Percentiles rank a stretch among this genome's conserved stretches.
Conservation (phyloP, 2,797 vertebrate species). For the Streptopelia turtur region DNA sequence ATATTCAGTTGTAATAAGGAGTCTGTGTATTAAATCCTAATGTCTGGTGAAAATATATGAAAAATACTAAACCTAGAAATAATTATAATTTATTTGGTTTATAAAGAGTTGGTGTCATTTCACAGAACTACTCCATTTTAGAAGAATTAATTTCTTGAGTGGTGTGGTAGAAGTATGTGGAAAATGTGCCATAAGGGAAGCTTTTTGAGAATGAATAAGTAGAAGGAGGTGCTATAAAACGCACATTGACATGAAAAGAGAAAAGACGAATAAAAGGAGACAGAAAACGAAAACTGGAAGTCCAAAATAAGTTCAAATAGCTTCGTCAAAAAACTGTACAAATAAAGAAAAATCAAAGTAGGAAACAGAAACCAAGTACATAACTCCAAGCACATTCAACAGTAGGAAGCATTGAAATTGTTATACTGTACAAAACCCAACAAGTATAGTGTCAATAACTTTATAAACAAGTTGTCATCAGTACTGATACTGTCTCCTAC, state of each 20-base stretch:
- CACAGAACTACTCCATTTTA: neutral
- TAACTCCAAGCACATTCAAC: neutral
- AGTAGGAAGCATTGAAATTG: neutral
- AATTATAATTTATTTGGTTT: neutral
- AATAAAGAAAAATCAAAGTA: neutral
- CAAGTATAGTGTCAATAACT: neutral
- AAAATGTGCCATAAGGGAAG: neutral
- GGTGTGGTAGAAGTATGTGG: neutral
- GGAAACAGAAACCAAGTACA: neutral
- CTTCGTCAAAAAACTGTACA: neutral
- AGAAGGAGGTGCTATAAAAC: neutral
- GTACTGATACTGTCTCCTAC: neutral
- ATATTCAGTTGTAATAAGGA: neutral
- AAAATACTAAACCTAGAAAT: neutral
- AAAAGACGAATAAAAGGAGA: neutral
- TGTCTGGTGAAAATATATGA: neutral
- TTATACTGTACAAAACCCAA: neutral
- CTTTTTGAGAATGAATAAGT: neutral
- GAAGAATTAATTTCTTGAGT: neutral
- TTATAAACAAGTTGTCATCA: neutral
- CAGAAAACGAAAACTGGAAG: neutral
- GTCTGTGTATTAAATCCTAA: neutral
- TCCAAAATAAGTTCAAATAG: neutral
- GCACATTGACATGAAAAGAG: neutral
- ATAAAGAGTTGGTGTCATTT: neutral